Evolutionary conservation across 2,797 vertebrate species (phyloP), one percentile per base, ranked within the genome.

Genomic region (Hybognathus amarus): DNA sequence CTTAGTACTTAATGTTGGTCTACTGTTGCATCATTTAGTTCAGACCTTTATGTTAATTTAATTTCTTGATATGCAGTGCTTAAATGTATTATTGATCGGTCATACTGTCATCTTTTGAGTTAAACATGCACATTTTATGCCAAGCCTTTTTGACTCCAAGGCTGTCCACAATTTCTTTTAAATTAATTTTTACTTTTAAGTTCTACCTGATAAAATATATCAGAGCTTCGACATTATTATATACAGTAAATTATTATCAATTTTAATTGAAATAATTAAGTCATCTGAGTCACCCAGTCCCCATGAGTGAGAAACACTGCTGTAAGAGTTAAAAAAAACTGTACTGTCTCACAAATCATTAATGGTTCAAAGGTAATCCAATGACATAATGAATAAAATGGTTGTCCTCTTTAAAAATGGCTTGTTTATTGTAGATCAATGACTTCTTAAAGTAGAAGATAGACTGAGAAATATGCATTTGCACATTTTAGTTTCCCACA

Each of bases 361-460:
- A 69, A 69, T 85, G 83, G 90, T 45, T 77, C 76, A 27, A 63
- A 38, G 42, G 56, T 81, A 63, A 81, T 71, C 8, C 9, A 38
- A 85, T 80, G 80, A 79, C 82, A 42, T 79, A 66, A 93, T 79
- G 54, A 94, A 91, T 92, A 92, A 94, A 91, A 52, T 74, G 76
- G 70, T 74, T 10, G n/a, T 78, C 2, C 59, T 83, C 6, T 18
- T 36, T 24, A 24, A 20, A n/a, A 33, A 22, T 80, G 40, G 27
- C 63, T 24, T 81, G 18, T 30, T 64, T 70, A 27, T 56, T 36
- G 20, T 18, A 12, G 52, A 56, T 71, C 40, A n/a, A 54, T 17
- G 12, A 67, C 6, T 68, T 27, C 36, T 45, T 75, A 59, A 69
- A 56, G 17, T 42, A 24, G 4, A 24, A 40, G 33, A 50, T 22